Percentiles rank a stretch among this genome's conserved stretches.
phyloP scores from a whole-genome alignment of 2,888 invertebrate species.

The Synanthedon myopaeformis region DNA sequence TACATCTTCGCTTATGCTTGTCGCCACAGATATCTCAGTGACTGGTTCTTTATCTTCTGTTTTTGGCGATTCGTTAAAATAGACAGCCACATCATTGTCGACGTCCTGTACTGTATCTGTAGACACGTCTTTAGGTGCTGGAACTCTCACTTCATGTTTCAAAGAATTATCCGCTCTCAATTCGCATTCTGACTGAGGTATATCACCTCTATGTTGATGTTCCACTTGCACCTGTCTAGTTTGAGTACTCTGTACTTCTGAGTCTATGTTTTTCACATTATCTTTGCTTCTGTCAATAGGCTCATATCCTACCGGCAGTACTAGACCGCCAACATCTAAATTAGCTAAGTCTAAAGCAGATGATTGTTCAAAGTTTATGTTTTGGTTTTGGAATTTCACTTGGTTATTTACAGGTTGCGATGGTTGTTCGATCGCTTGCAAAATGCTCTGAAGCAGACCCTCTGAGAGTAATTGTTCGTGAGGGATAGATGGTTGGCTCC shows the following conservation, averaged over 20 bases:
- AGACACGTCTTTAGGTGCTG: conserved; percentile 35
- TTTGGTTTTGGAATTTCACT: conserved; percentile 14
- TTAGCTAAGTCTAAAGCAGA: conserved; percentile 15
- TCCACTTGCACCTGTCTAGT: conserved; percentile 25
- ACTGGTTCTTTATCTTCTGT: conserved; percentile 34
- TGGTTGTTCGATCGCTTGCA: conserved; percentile 82
- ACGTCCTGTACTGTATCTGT: conserved; percentile 42
- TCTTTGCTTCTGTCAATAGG: conserved; percentile 42
- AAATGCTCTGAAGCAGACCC: conserved; percentile 82
- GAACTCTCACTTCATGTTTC: conserved; percentile 47
- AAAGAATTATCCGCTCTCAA: conserved; percentile 53
- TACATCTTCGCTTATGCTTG: conserved; percentile 51
- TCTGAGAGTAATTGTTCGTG: conserved; percentile 84
- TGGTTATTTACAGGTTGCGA: conserved; percentile 10
- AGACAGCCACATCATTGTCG: conserved; percentile 72
- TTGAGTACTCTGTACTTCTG: conserved; percentile 32
- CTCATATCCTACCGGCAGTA: conserved; percentile 54
- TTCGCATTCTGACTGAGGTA: conserved; percentile 43
- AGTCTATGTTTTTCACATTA: conserved; percentile 21
- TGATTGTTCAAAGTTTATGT: conserved; percentile 17
- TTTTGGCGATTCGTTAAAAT: conserved; percentile 42
- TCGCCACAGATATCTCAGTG: conserved; percentile 60
- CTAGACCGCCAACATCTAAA: conserved; percentile 33
- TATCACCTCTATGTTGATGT: conserved; percentile 30
- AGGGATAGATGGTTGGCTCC: conserved; percentile 62